Base-by-base conservation (phyloP, 2,888 invertebrate species). In the Teinopalpus imperialis region DNA sequence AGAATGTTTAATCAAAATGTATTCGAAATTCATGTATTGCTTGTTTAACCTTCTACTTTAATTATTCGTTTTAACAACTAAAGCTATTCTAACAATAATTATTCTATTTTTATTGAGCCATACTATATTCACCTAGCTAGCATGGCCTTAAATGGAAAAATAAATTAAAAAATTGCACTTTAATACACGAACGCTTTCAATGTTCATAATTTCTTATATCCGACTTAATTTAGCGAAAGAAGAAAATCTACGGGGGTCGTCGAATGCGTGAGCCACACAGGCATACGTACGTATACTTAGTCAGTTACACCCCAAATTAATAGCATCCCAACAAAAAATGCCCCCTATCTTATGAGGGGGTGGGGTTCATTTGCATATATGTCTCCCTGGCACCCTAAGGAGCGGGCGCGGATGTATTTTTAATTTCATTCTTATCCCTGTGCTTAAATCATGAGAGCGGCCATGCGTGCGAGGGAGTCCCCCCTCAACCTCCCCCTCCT, bases 361-460 rank as follows among this genome's bases (percentile, higher is more conserved):
- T 66, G 74, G 66, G 68, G 78, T 81, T 87, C 87, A 87, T 87
- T 87, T 88, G 87, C 87, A 87, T 87, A 86, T 85, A 87, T 88
- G 87, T 87, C 86, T 72, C 87, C 86, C 85, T 62, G 69, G 85
- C 85, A 82, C 85, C 85, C 85, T 63, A 83, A 87, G 85, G 82
- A 82, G 78, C 77, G 77, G 78, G 69, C 68, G 73, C 59, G 86
- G 88, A 88, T 88, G 88, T 88, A 88, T 88, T 88, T 88, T 88
- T 88, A 88, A 88, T 88, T 88, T 88, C 87, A 87, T 88, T 88
- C 88, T 88, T 88, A 88, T 87, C 87, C 88, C 78, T 72, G 85
- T 81, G 85, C 88, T 88, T 88, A 87, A 88, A 87, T 88, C 87
- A 88, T 88, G 87, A 82, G 82, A 80, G 87, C 88, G 87, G 85